Conservation (phyloP, 2,888 invertebrate species). For the Drosophila planitibia region DNA sequence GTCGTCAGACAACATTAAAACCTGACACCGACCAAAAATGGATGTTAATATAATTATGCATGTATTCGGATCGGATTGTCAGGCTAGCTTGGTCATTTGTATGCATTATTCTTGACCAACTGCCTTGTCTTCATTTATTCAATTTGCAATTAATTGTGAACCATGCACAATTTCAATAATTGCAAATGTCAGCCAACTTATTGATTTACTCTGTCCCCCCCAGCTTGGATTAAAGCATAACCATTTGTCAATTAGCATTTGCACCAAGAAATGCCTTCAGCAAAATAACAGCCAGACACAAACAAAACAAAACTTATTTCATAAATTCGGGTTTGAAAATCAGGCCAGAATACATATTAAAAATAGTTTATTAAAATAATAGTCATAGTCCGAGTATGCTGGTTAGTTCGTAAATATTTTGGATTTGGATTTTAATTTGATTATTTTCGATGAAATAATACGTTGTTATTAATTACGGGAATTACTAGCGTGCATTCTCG, state of each 20-base stretch:
- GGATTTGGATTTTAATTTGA: neutral
- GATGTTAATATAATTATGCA: neutral
- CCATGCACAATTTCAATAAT: neutral
- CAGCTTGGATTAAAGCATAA: neutral
- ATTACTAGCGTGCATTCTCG: neutral
- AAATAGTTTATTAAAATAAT: neutral
- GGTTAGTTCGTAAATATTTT: neutral
- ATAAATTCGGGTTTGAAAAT: neutral
- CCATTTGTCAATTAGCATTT: slow-evolving; percentile 3
- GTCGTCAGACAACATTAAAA: slow-evolving; percentile 7
- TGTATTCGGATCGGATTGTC: neutral
- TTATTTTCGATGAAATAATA: neutral
- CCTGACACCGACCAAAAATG: slow-evolving; percentile 1
- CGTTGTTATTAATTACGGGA: neutral
- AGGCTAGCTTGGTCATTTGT: neutral
- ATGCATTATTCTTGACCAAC: neutral
- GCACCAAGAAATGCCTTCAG: neutral
- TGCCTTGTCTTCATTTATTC: slow-evolving; percentile 5
- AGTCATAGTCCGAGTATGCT: neutral
- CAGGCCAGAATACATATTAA: neutral
- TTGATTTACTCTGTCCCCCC: neutral
- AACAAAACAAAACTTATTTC: neutral
- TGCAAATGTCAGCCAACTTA: neutral
- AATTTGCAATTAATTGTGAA: neutral
- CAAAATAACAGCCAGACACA: neutral